phyloP scores from a whole-genome alignment of 2,888 invertebrate species.

The Eutolmus rufibarbis region DNA sequence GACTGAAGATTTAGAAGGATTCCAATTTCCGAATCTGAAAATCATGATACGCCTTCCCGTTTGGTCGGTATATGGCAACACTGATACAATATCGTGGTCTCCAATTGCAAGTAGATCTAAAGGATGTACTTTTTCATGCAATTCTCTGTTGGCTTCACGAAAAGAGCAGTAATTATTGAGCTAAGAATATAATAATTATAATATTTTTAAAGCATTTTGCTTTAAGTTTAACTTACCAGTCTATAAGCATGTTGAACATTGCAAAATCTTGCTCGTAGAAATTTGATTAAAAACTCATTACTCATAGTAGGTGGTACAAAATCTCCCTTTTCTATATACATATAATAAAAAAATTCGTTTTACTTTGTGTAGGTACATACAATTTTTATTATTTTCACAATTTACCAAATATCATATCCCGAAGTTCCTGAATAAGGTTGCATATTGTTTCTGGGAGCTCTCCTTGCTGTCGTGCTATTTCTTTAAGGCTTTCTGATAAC shows the following conservation, averaged over 20 bases:
- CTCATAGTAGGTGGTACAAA: constrained; percentile 78
- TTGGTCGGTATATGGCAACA: constrained; percentile 79
- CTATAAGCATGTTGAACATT: constrained; percentile 75
- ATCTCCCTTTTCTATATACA: constrained; percentile 76
- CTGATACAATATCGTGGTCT: constrained; percentile 73
- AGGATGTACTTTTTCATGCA: constrained; percentile 73
- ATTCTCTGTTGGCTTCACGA: constrained; percentile 74
- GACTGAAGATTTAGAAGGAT: constrained; percentile 70
- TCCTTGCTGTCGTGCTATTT: constrained; percentile 71
- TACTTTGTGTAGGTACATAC: too few relatives aligned
- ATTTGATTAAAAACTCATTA: constrained; percentile 76
- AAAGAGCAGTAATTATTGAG: constrained; percentile 79
- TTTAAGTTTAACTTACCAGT: constrained; percentile 68
- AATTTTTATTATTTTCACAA: neutral
- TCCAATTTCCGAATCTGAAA: constrained; percentile 79
- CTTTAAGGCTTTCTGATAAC: constrained; percentile 71
- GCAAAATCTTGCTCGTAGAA: constrained; percentile 77
- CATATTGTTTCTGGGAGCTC: constrained; percentile 75
- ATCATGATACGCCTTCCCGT: constrained; percentile 73
- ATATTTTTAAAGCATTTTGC: neutral
- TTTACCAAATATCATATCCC: constrained; percentile 77
- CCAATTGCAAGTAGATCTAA: constrained; percentile 71
- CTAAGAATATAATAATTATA: constrained; percentile 50
- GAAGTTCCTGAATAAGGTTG: constrained; percentile 74
- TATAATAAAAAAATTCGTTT: too few relatives aligned